Evolutionary conservation across 2,888 invertebrate species (phyloP).

Genomic region (Agrochola litura): DNA sequence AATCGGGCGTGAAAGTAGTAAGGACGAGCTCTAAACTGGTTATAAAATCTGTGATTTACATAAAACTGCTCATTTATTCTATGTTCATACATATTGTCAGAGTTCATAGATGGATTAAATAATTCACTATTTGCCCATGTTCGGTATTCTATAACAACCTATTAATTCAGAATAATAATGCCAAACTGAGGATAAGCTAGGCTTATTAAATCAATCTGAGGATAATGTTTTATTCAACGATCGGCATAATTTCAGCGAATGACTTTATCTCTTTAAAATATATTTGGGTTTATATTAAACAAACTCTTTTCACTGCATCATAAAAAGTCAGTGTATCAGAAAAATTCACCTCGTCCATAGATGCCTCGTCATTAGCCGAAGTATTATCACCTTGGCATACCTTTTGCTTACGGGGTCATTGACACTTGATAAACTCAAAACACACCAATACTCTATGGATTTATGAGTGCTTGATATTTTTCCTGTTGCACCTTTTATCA

Average conservation of each 20-base stretch:
- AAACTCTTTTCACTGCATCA: constrained; percentile 19
- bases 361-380: constrained; percentile 75
- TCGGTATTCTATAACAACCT: constrained; percentile 36
- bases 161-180: constrained; percentile 42
- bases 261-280: constrained; percentile 9
- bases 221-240: constrained; percentile 47
- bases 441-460: constrained; percentile 17
- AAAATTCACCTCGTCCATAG: constrained; percentile 74
- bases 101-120: constrained; percentile 60
- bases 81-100: constrained; percentile 65
- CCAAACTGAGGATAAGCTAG: constrained; percentile 20
- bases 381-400: constrained; percentile 84
- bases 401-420: constrained; percentile 82
- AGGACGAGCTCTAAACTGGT: constrained; percentile 80
- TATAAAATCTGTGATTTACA: constrained; percentile 81
- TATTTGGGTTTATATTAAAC: constrained; percentile 15
- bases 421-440: constrained; percentile 79
- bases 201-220: constrained; percentile 36
- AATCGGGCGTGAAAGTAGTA: constrained; percentile 85
- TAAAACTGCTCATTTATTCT: constrained; percentile 75
- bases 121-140: constrained; percentile 61
- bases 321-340: constrained; percentile 31
- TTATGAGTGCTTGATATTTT: constrained; percentile 33
- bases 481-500: constrained; percentile 13
- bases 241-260: constrained; percentile 13